A percentile compares a stretch with the other conserved stretches of the same genome.
Evolutionary conservation across 1,140 invertebrate species (phyloP).

Genomic region (Schlechtendalia chinensis): DNA sequence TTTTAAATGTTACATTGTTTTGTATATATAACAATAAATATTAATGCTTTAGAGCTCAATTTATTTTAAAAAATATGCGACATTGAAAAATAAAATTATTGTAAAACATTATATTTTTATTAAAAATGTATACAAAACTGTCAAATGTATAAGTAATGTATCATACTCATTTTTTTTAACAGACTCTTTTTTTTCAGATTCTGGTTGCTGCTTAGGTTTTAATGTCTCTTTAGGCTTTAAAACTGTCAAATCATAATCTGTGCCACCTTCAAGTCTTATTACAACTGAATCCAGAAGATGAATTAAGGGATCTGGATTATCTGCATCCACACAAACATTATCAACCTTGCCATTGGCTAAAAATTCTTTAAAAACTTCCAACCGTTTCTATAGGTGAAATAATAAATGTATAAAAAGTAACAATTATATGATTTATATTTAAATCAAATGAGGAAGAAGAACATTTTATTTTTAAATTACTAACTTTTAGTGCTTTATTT

Average conservation of each 20-base stretch:
- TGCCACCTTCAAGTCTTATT: conserved; percentile 94
- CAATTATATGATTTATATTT: too few relatives aligned
- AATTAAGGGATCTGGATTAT: conserved; percentile 82
- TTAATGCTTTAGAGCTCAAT: too few relatives aligned
- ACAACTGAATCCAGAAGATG: conserved; percentile 93
- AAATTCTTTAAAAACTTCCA: conserved; percentile 87
- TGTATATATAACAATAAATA: neutral
- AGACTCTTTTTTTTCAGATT: conserved; percentile 53
- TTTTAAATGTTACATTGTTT: neutral
- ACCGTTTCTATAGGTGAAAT: conserved; percentile 75
- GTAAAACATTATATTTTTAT: too few relatives aligned
- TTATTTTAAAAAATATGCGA: too few relatives aligned
- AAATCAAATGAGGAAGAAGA: too few relatives aligned
- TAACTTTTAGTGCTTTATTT: conserved; percentile 75
- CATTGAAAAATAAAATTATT: too few relatives aligned
- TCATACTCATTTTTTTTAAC: conserved; percentile 49
- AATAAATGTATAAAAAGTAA: too few relatives aligned
- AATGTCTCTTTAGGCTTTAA: conserved; percentile 60
- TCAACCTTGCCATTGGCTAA: conserved; percentile 72
- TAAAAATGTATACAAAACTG: too few relatives aligned
- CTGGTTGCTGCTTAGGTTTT: conserved; percentile 57
- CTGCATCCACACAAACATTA: conserved; percentile 79
- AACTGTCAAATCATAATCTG: conserved; percentile 86
- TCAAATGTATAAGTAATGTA: neutral
- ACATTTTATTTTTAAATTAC: neutral